Evolutionary conservation across 1,140 invertebrate genomes (phyloP), one percentile per base, ranked within the genome.

Genomic region (Brachionus paranguensis): DNA sequence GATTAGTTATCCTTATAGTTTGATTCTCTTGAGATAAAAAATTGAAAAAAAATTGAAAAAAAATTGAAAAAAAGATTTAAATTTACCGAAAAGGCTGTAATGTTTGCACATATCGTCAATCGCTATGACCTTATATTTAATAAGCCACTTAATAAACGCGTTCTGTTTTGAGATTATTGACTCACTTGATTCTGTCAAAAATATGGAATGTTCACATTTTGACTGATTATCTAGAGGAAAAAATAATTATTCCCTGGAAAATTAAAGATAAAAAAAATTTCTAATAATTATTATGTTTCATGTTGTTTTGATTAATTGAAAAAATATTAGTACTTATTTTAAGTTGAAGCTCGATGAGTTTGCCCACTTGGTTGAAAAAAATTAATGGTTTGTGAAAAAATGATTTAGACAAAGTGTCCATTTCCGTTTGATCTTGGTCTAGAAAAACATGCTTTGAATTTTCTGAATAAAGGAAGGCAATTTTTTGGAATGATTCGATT

Each of bases 161-260:
- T 76, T 76, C 43, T 76, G 72, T 24, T 50, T 76, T 10, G 20
- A n/a, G 12, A 76, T 76, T 50, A 76, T 76, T 27, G 11, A 24
- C 24, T 76, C 72, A 33, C 72, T 50, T 47, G 72, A 33, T 53
- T 76, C 72, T 4, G 24, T 76, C 10, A 76, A 11, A 17, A 3
- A 3, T 27, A 53, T 76, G 3, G 43, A 76, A 29, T 76, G 43
- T 29, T 24, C 20, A 50, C 43, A 37, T 76, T 76, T 76, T 50
- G 72, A 47, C 27, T 76, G 72, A 50, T 47, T 76, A 76, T 76
- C 72, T 76, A 20, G n/a, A 60, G n/a, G 10, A 60, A 65, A 33
- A 27, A 8, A 24, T 24, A 65, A 24, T 24, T 17, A 65, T 37
- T 37, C 33, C 3, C 29, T 33, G 29, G 3, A 33, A 33, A 33